Evolutionary conservation across 2,888 invertebrate species (phyloP), one percentile per base, ranked within the genome.

Genomic region (Epinotia brunnichana): DNA sequence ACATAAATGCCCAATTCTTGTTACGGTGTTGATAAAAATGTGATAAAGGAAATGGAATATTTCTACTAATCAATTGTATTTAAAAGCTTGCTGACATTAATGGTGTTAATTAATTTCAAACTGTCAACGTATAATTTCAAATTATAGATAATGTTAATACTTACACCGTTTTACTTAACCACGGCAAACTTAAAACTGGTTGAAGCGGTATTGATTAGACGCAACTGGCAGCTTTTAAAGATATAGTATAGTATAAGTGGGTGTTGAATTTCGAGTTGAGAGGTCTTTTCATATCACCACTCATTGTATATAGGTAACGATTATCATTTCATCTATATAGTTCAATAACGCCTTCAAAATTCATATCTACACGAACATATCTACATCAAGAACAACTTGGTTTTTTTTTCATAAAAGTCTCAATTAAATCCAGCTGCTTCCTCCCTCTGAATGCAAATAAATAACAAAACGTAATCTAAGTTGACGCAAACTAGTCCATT

Each of bases 1-100:
- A 79, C 80, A 79, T 80, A 82, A 83, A 82, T 80, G 77, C 77
- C 67, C 79, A 78, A 78, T 84, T 78, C 77, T 76, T 77, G 77
- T 74, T 75, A 77, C 70, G 21, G 63, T 19, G 63, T 48, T 21
- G 72, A 73, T 73, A 73, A 63, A 19, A 53, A 57, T 51, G 60
- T 44, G 39, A 60, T 53, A 60, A 53, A 44, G 19, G 17, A 17
- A 68, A 48, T 29, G n/a, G 48, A 56, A 39, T 57, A 62, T 57
- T 68, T 48, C 3, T 11, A 67, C 54, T 54, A 62, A 62, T 62
- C 48, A 62, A 48, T 48, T 53, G 2, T 35, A 63, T 53, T 64
- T 53, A 39, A 53, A 64, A 64, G 64, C 39, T 64, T 64, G 21
- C 39, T 21, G 54, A 19, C 66, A n/a, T 35, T 66, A 56, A 66